phyloP scores from a whole-genome alignment of 2,888 invertebrate species.

The Netelia fuscicornis region DNA sequence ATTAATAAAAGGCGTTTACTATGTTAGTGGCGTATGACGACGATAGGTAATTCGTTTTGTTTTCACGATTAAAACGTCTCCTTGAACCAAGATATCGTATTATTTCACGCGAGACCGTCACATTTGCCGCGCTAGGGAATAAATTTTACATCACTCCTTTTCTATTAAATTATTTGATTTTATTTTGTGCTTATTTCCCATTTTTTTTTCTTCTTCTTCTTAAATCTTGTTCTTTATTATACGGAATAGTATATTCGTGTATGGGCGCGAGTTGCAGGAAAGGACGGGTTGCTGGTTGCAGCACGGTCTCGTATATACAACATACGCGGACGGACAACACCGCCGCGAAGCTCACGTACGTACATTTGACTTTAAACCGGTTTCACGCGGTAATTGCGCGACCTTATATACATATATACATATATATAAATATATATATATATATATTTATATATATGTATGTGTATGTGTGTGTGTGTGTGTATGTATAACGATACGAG shows the following conservation, averaged over 20 bases:
- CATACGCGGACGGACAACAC: conserved; percentile 69
- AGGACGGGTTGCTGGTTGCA: conserved; percentile 69
- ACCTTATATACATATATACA: conserved; percentile 69
- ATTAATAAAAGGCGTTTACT: not conserved
- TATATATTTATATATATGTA: not conserved
- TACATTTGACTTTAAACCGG: conserved; percentile 76
- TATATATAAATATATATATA: conserved; percentile 51
- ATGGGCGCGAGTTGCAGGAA: conserved; percentile 69
- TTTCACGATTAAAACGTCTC: not conserved
- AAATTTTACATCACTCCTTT: conserved; percentile 7
- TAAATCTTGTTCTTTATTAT: conserved; percentile 39
- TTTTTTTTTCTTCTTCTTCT: conserved; percentile 15
- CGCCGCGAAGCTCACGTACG: conserved; percentile 72
- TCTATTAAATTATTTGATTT: not conserved
- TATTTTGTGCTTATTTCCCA: not conserved
- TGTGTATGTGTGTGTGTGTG: not conserved
- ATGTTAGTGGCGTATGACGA: conserved; percentile 1
- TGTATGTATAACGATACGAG: conserved; percentile 71
- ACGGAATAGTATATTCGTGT: conserved; percentile 68
- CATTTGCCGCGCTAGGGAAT: conserved; percentile 28
- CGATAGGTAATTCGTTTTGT: conserved; percentile 22
- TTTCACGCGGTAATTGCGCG: conserved; percentile 77
- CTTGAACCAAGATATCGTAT: not conserved
- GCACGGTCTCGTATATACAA: conserved; percentile 69
- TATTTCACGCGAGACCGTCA: conserved; percentile 15